Evolutionary conservation across 2,888 invertebrate species (phyloP), one percentile per base, ranked within the genome.

Genomic region (Calameuta filiformis): DNA sequence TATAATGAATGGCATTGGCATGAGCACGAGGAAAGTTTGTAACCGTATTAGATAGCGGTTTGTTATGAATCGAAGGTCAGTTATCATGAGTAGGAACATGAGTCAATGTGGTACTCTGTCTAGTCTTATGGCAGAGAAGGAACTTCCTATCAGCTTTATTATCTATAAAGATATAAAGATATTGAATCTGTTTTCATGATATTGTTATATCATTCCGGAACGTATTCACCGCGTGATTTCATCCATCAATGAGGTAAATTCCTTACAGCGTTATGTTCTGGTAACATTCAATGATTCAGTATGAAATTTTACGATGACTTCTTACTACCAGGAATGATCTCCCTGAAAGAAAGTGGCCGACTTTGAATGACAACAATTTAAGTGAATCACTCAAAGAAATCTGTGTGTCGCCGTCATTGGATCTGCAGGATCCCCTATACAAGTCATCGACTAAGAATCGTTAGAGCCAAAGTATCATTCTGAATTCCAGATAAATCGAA

Each of bases 11-110:
- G 56, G 9, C 56, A 56, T 56, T 56, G 56, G 23, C 56, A 56
- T 0, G 56, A 56, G 23, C 56, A 56, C 1, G 56, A 23, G 23
- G 9, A 56, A 23, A 56, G 56, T 56, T 56, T 56, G 33, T 71
- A 71, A 71, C 33, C 15, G 31, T 31, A 15, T 71, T 33, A 34
- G 71, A 31, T 71, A 71, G 71, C 31, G 31, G 71, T 33, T 69
- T 69, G 31, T 12, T 34, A 31, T 33, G 71, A 71, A 71, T 71
- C 71, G 31, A 71, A 71, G 71, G 71, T 71, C 71, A 71, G 71
- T 71, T 71, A 71, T 34, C 71, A 56, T 9, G 56, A 9, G 9
- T 23, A 56, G 56, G 23, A 23, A 23, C 56, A 56, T 9, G 56
- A 56, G 23, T 56, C 56, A 56, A 56, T 56, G 56, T 2, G 23